Conservation (phyloP, 1,140 invertebrate genomes). For the Drosophila teissieri region DNA sequence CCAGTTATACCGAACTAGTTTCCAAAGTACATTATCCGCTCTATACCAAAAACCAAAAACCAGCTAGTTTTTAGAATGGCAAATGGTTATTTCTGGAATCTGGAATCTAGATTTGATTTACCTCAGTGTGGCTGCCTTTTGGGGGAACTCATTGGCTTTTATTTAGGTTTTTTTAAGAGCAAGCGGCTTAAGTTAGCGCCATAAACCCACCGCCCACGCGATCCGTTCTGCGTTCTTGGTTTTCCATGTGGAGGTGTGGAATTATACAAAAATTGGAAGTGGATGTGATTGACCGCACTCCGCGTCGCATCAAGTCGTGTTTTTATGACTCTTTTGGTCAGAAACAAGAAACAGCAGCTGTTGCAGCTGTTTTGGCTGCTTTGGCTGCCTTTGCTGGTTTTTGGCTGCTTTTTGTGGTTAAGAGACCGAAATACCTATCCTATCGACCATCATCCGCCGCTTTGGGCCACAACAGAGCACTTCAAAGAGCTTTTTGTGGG, state of each 20-base stretch:
- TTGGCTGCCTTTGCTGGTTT: neutral
- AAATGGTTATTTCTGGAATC: constrained; percentile 1
- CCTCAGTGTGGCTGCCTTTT: neutral
- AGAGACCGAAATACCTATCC: constrained; percentile 21
- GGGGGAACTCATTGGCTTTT: neutral
- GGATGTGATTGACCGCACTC: constrained; percentile 20
- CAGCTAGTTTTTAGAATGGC: neutral
- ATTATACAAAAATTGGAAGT: neutral
- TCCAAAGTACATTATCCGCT: neutral
- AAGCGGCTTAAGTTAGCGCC: constrained; percentile 13
- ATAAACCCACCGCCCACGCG: constrained; percentile 16
- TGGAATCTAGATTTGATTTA: constrained; percentile 2
- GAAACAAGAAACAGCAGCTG: constrained; percentile 18
- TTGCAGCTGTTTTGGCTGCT: constrained; percentile 13
- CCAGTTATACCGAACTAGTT: neutral
- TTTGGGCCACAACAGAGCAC: constrained; percentile 20
- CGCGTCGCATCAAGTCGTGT: constrained; percentile 29
- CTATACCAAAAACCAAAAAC: neutral
- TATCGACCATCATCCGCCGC: constrained; percentile 11
- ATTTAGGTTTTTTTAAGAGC: neutral
- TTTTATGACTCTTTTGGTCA: constrained; percentile 46
- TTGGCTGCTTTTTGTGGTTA: constrained; percentile 3
- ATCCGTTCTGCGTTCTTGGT: constrained; percentile 1
- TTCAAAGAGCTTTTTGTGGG: constrained; percentile 46
- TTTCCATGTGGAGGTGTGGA: constrained; percentile 44